phyloP scores from a whole-genome alignment of 2,888 invertebrate species.

The Lepidochrysops patricia region DNA sequence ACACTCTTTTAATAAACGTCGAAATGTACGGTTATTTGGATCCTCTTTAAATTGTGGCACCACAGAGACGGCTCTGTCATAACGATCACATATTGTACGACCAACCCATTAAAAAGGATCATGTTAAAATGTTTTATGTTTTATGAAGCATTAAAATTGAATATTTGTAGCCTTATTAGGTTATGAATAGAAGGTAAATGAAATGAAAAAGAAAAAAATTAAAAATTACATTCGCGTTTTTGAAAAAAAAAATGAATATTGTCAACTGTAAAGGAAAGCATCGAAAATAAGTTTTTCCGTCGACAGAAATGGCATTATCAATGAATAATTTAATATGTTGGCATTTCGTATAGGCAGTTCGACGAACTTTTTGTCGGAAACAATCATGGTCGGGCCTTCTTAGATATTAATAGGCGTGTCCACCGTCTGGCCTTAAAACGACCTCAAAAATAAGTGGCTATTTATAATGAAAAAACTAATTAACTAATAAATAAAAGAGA shows the following conservation, averaged over 20 bases:
- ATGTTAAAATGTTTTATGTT: background rate
- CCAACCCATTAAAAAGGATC: background rate
- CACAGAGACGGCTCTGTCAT: background rate
- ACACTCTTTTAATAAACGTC: background rate
- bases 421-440: background rate
- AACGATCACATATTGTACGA: background rate
- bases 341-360: background rate
- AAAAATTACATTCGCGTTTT: background rate
- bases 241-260: background rate
- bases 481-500: background rate
- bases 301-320: background rate
- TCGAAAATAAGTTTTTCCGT: background rate
- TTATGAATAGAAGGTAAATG: too few species aligned
- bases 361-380: background rate
- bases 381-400: background rate
- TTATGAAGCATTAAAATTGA: too few species aligned
- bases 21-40: background rate
- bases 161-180: too few species aligned
- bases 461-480: background rate
- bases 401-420: background rate
- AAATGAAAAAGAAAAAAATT: background rate
- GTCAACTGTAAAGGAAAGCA: background rate
- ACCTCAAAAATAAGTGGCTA: conserved; percentile 3
- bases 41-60: background rate
- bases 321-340: background rate